Percentiles rank a stretch among this genome's conserved stretches.
These are phyloP conservation scores for Drosophila lacteicornis DNA, from an alignment of 1,140 invertebrate genomes.

Conservation along the genomic window DNA sequence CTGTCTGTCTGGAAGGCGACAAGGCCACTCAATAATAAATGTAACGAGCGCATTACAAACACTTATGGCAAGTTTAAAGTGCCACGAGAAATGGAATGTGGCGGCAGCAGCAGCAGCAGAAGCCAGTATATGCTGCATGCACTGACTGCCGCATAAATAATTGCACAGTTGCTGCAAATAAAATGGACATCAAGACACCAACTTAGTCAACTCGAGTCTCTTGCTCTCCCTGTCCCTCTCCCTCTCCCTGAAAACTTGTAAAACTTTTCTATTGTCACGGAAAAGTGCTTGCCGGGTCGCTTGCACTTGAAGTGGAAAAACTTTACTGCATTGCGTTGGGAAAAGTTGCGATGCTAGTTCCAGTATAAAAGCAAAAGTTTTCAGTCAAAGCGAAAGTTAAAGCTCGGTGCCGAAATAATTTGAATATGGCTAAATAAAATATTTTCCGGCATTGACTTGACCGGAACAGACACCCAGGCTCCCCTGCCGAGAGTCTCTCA, in stretches of 20 bases:
- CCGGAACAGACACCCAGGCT: slow-evolving; percentile 5
- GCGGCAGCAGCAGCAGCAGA: slow-evolving; percentile 23
- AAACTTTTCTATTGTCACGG: slow-evolving; percentile 60
- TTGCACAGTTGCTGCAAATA: slow-evolving; percentile 76
- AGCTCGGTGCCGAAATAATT: slow-evolving; percentile 36
- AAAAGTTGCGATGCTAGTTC: slow-evolving; percentile 63
- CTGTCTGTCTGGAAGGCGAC: slow-evolving; percentile 52
- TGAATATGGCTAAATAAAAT: slow-evolving; percentile 34
- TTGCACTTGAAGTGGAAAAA: slow-evolving; percentile 81
- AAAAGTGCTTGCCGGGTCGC: slow-evolving; percentile 37
- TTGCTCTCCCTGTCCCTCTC: slow-evolving; percentile 9
- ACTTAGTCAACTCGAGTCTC: slow-evolving; percentile 62
- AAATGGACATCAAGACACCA: slow-evolving; percentile 80
- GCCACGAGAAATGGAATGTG: slow-evolving; percentile 44
- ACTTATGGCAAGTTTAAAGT: slow-evolving; percentile 78
- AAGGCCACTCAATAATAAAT: slow-evolving; percentile 79
- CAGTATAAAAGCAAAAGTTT: slow-evolving; percentile 79
- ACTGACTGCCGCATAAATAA: slow-evolving; percentile 68
- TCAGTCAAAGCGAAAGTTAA: slow-evolving; percentile 79
- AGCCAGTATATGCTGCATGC: slow-evolving; percentile 18
- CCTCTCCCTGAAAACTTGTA: slow-evolving; percentile 66
- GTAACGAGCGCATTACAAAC: slow-evolving; percentile 81
- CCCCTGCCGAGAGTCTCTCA: slow-evolving; percentile 16
- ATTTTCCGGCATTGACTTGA: slow-evolving; percentile 48
- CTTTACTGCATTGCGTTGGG: slow-evolving; percentile 70